These are phyloP conservation scores for Euschistus heros DNA, from an alignment of 1,140 invertebrate genomes.

Conservation along the genomic window DNA sequence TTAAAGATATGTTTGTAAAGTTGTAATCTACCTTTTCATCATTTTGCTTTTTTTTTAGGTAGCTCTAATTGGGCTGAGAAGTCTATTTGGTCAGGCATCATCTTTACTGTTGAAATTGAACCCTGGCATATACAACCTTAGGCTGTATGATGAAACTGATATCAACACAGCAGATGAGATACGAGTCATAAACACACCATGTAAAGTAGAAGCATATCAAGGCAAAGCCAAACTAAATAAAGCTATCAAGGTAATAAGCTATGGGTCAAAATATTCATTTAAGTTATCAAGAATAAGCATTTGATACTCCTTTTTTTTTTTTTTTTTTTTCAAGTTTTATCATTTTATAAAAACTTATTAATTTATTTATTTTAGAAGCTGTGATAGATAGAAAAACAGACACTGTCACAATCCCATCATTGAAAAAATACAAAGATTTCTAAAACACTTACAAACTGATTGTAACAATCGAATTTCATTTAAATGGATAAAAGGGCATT, in stretches of 20 bases:
- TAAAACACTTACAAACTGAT: too few species aligned
- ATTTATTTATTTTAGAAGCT: too few species aligned
- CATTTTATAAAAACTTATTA: not conserved
- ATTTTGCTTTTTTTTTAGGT: constrained; percentile 14
- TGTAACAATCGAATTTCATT: too few species aligned
- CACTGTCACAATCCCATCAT: too few species aligned
- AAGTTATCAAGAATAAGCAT: not conserved
- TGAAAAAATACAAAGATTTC: too few species aligned
- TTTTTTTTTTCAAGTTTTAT: not conserved
- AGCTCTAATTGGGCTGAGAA: constrained; percentile 21
- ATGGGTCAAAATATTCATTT: too few species aligned
- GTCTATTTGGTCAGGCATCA: constrained; percentile 15
- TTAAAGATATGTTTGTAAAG: too few species aligned
- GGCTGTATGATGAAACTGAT: constrained; percentile 20
- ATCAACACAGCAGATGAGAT: constrained; percentile 16
- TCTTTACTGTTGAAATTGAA: constrained; percentile 23
- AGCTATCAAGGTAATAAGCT: constrained; percentile 16
- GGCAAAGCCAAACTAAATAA: constrained; percentile 8
- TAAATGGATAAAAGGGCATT: too few species aligned
- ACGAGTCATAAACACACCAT: constrained; percentile 14
- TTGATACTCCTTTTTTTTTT: not conserved
- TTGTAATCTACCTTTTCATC: too few species aligned
- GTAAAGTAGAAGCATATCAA: constrained; percentile 19
- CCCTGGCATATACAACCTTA: constrained; percentile 9
- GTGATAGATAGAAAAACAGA: too few species aligned